These are phyloP conservation scores for Pogonomyrmex californicus DNA, from an alignment of 1,140 invertebrate genomes.

Conservation along the genomic window DNA sequence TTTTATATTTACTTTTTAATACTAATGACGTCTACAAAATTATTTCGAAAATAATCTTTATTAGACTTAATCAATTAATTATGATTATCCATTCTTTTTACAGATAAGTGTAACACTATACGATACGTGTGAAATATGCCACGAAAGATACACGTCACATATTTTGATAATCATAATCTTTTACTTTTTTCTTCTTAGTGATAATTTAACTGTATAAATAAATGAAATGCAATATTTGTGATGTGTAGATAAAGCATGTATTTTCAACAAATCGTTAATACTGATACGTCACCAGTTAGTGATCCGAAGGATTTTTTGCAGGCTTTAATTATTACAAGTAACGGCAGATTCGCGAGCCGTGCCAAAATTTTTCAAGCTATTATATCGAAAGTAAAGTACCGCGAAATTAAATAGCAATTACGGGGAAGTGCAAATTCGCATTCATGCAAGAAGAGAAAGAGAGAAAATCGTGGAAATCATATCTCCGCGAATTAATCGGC, in stretches of 20 bases:
- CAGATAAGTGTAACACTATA: constrained; percentile 11
- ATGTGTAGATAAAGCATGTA: background rate
- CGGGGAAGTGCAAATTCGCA: constrained; percentile 52
- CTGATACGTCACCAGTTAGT: background rate
- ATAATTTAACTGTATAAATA: background rate
- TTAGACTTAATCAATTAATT: background rate
- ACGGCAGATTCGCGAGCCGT: background rate
- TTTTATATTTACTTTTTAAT: no score
- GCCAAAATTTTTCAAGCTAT: constrained; percentile 30
- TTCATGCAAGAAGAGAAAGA: constrained; percentile 13
- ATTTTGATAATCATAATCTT: background rate
- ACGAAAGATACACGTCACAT: background rate
- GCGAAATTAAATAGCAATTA: constrained; percentile 54
- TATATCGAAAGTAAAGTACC: constrained; percentile 8
- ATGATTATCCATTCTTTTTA: background rate
- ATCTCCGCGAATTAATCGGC: constrained; percentile 40
- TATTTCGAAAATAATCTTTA: constrained; percentile 4
- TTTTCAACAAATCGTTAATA: background rate
- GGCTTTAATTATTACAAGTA: constrained; percentile 8
- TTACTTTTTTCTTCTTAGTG: background rate
- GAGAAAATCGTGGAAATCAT: constrained; percentile 29
- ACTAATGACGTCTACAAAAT: background rate
- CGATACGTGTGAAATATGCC: no score
- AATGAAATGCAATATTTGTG: background rate
- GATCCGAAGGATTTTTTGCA: no score